A percentile compares a stretch with the other conserved stretches of the same genome.
Evolutionary conservation across 2,888 invertebrate genomes (phyloP).

Genomic region (Epinotia nisella): DNA sequence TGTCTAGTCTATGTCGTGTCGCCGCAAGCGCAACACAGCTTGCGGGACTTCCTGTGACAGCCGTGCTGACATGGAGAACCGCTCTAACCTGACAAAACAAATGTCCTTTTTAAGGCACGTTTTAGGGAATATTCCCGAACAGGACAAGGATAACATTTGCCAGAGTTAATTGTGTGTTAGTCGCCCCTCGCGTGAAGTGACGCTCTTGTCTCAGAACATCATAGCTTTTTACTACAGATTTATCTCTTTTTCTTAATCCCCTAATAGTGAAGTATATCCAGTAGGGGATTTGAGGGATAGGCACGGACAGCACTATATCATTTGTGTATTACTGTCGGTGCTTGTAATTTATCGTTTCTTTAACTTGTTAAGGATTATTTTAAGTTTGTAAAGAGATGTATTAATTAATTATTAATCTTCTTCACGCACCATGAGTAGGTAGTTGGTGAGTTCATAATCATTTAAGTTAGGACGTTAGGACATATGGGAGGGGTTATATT

Average conservation of each 20-base stretch:
- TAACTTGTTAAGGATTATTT: constrained; percentile 11
- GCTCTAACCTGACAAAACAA: not conserved
- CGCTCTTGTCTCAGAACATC: constrained; percentile 69
- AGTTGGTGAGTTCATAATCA: not conserved
- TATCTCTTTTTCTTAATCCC: constrained; percentile 65
- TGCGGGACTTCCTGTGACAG: too few relatives aligned
- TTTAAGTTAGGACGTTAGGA: not conserved
- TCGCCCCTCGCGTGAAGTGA: constrained; percentile 58
- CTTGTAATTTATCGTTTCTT: constrained; percentile 23
- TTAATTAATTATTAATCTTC: constrained; percentile 14
- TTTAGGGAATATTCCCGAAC: constrained; percentile 44
- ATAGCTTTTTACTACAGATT: constrained; percentile 64
- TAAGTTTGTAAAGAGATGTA: constrained; percentile 10
- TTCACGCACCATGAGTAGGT: not conserved
- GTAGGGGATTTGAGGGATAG: constrained; percentile 46
- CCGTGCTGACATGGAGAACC: not conserved
- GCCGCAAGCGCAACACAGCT: too few relatives aligned
- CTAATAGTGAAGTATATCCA: constrained; percentile 58
- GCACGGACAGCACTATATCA: constrained; percentile 37
- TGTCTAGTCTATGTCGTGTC: too few relatives aligned
- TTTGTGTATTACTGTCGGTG: constrained; percentile 43
- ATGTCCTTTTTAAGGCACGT: constrained; percentile 16
- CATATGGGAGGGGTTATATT: not conserved
- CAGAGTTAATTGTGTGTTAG: constrained; percentile 75
- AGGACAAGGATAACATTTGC: constrained; percentile 56